Evolutionary conservation across 2,113 vertebrate species (phyloP).

Genomic region (Sorex araneus): DNA sequence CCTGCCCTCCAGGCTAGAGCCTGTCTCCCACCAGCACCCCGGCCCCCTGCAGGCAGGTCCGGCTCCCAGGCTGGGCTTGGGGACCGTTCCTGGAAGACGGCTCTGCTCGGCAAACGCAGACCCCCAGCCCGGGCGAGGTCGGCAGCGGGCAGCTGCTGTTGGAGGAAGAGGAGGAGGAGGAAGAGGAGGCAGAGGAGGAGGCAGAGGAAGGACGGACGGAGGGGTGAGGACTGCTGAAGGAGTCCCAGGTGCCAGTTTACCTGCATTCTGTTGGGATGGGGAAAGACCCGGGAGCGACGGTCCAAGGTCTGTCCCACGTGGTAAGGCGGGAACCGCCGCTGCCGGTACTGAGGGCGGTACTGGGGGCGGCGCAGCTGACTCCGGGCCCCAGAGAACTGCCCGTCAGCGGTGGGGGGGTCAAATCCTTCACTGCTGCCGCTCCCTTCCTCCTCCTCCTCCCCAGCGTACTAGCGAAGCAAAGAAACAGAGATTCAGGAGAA

Average conservation of each 20-base stretch:
- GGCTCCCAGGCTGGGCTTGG: background rate
- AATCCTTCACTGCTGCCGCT: slow-evolving; percentile 87
- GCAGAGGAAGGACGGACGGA: slow-evolving; percentile 70
- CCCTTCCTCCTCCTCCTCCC: slow-evolving; percentile 83
- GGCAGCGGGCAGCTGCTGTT: slow-evolving; percentile 51
- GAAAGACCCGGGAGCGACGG: slow-evolving; percentile 81
- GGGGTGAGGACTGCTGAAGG: slow-evolving; percentile 72
- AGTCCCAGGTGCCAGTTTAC: slow-evolving; percentile 79
- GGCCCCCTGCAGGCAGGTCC: rapidly evolving
- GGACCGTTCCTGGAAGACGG: background rate
- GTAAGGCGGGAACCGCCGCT: slow-evolving; percentile 73
- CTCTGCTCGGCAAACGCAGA: background rate
- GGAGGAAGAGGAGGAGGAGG: slow-evolving; percentile 75
- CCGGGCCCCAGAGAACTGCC: slow-evolving; percentile 73
- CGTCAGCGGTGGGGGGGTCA: slow-evolving; percentile 77
- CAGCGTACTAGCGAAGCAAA: slow-evolving; percentile 82
- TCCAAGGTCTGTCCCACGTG: slow-evolving; percentile 79
- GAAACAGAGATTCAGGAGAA: slow-evolving; percentile 75
- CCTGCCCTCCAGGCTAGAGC: background rate
- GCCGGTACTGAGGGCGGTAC: slow-evolving; percentile 63
- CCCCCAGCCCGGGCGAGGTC: background rate
- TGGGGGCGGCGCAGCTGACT: slow-evolving; percentile 58
- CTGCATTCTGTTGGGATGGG: slow-evolving; percentile 84
- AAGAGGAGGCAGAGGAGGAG: slow-evolving; percentile 79
- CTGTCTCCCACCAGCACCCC: background rate